Conservation (phyloP, 2,888 invertebrate genomes). For the Ectropis crepuscularia region DNA sequence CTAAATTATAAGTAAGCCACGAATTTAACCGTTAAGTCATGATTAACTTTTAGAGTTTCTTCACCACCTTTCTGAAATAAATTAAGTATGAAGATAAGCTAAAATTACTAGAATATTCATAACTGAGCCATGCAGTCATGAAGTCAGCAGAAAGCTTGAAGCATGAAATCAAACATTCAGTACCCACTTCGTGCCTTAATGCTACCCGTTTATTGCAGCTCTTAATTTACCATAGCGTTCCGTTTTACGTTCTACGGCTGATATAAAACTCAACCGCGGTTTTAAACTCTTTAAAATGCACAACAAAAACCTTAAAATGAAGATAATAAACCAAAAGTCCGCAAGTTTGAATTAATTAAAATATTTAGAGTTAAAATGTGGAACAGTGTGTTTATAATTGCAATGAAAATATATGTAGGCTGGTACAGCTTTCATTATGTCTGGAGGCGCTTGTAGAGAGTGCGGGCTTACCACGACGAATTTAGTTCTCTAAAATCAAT, state of each 20-base stretch:
- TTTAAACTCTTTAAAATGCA: constrained; percentile 19
- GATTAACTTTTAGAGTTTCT: no score
- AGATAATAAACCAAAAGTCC: constrained; percentile 39
- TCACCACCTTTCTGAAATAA: no score
- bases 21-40: no score
- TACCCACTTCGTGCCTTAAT: constrained; percentile 12
- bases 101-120: no score
- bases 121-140: neutral
- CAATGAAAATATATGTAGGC: constrained; percentile 66
- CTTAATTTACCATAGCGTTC: constrained; percentile 16
- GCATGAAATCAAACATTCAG: constrained; percentile 26
- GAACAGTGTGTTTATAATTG: constrained; percentile 49
- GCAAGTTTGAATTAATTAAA: constrained; percentile 42
- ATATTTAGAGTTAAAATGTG: constrained; percentile 43
- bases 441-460: constrained; percentile 47
- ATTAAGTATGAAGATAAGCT: no score
- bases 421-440: constrained; percentile 67
- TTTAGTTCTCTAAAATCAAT: neutral
- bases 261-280: constrained; percentile 20
- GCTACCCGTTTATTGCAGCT: constrained; percentile 12
- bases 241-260: constrained; percentile 16
- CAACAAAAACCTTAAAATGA: constrained; percentile 33
- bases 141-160: constrained; percentile 7
- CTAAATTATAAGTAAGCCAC: no score
- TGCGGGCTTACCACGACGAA: constrained; percentile 34